Base-by-base conservation (phyloP, 2,888 invertebrate species). In the Theretra japonica region DNA sequence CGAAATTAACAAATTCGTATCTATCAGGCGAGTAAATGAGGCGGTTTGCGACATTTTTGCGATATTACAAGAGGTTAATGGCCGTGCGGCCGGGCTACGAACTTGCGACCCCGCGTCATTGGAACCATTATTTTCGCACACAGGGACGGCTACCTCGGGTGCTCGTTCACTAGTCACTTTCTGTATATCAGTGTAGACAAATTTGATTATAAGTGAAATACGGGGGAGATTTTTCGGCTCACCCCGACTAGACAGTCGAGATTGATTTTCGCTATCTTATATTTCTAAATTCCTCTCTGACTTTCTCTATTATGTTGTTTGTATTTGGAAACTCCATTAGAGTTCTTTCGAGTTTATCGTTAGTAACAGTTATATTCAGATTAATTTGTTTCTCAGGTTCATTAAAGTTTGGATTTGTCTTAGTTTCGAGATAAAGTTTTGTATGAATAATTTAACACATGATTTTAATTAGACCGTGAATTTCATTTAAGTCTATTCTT, bases 101-200 rank as follows among this genome's bases (percentile, higher is more conserved):
- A 88, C 88, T 81, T 80, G 81, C 82, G 85, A 86, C 84, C 86
- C 83, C 78, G 77, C 79, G 82, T 82, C 85, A 82, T 82, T 85
- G 81, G 71, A 77, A 77, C 80, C 82, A 84, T 86, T 82, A 83
- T 23, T 83, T 83, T 80, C 76, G 80, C 72, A 75, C 76, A 77
- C 75, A 78, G 73, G 72, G 75, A 73, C 75, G 78, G 57, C 70
- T 78, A 75, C 73, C 72, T 76, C 69, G 57, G 57, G 71, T 76
- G 75, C 73, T 77, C 74, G 71, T 69, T 75, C 70, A 68, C 70
- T 73, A 74, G 73, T 78, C 75, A 25, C 68, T 75, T 58, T 48
- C 48, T 65, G 6, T 41, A 23, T 41, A 17, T 65, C 41, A 33
- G 62, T 5, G n/a, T 30, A 62, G 33, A 62, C 33, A 33, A 62